A percentile compares a stretch with the other conserved stretches of the same genome.
Conservation (phyloP, 2,888 invertebrate species). For the Drosophila mettleri region DNA sequence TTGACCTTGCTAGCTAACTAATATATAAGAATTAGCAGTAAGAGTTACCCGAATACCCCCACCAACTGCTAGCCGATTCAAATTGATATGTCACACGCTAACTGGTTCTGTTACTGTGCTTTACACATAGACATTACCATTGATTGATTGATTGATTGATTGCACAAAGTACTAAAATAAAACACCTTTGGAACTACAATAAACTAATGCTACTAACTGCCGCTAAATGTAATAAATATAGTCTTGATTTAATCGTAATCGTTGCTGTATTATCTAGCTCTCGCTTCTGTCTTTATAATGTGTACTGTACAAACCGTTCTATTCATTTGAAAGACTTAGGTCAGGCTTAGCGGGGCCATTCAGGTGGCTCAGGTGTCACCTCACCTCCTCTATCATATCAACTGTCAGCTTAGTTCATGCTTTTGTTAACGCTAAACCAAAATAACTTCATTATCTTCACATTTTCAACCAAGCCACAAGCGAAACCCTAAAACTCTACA, state of each 20-base stretch:
- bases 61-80: conserved; percentile 54
- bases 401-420: conserved; percentile 32
- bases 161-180: conserved; percentile 40
- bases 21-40: conserved; percentile 42
- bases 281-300: conserved; percentile 17
- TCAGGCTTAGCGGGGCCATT: conserved; percentile 31
- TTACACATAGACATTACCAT: conserved; percentile 58
- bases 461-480: conserved; percentile 12
- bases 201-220: conserved; percentile 42
- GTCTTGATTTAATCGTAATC: conserved; percentile 28
- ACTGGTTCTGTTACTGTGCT: conserved; percentile 63
- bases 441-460: conserved; percentile 28
- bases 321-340: conserved; percentile 19
- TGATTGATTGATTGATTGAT: conserved; percentile 41
- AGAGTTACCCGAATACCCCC: conserved; percentile 47
- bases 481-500: conserved; percentile 4
- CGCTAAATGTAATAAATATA: conserved; percentile 33
- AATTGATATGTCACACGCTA: conserved; percentile 57
- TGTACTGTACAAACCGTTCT: neutral
- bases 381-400: conserved; percentile 3
- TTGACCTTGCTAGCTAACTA: conserved; percentile 27
- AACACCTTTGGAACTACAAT: conserved; percentile 48
- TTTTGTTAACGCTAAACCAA: conserved; percentile 28
- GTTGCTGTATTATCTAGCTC: conserved; percentile 41
- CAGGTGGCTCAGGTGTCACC: conserved; percentile 32